Base-by-base conservation (phyloP, 2,888 invertebrate genomes). In the Meiosimyza decipiens region DNA sequence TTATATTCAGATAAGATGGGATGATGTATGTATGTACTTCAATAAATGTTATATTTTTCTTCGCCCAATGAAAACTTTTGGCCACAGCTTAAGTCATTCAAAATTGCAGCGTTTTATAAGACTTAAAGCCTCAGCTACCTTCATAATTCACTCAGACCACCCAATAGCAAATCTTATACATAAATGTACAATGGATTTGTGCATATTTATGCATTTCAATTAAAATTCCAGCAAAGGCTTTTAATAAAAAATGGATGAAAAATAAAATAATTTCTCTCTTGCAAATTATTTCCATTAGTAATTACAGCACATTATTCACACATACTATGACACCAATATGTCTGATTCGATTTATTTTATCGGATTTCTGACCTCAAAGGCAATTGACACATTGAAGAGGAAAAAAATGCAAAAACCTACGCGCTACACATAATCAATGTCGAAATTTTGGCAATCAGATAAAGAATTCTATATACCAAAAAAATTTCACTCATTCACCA, bases 361-460 rank as follows among this genome's bases (percentile, higher is more conserved):
- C 22, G 9, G 22, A 18, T 13, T 15, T 22, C 40, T 28, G 22
- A 13, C 59, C 22, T 9, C 5, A 51, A 50, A 51, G 3, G 28
- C 40, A 22, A 50, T 15, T 28, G 47, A 1, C 13, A n/a, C 9
- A 16, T 63, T 4, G n/a, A 63, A 63, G 15, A 54, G 28, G 51
- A 28, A 50, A 33, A 28, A 54, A 15, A 12, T 5, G 64, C 18
- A 11, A 49, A 12, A 28, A 64, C 59, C 59, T 60, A 60, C 59
- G 59, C 59, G 18, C 15, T 68, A 51, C 51, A 33, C 60, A 52
- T 47, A 62, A 70, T 70, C 69, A 70, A 28, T 70, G 69, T 52
- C 69, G 60, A 51, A 51, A 62, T 70, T 69, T 62, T 60, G 52
- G 11, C 52, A 16, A 70, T 62, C 69, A 52, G 69, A 62, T 60